Base-by-base conservation (phyloP, 2,888 invertebrate genomes). In the Phalera bucephala region DNA sequence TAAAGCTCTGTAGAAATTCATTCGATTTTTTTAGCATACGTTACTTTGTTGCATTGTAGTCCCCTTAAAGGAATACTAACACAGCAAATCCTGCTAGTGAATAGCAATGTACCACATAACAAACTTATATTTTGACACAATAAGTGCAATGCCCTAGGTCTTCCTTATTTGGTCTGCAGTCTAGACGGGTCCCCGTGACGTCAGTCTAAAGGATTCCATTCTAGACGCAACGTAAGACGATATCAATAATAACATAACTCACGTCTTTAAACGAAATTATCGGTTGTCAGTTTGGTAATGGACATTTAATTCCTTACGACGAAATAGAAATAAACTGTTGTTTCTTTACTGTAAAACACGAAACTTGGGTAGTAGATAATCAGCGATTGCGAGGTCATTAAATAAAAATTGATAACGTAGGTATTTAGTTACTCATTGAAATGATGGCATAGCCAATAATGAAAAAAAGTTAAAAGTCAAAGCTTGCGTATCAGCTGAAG, bases 151-250 rank as follows among this genome's bases (percentile, higher is more conserved):
- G 74, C 62, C 67, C 72, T 35, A 53, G 49, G 60, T 61, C 66
- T 76, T 76, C 79, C 73, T 71, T 50, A 58, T 60, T 48, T 49
- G 45, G 69, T 64, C 65, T 63, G 62, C 60, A 70, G 80, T 77
- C 79, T 80, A 80, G 80, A 81, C 82, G 41, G 35, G 60, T 45
- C 54, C 58, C 36, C 37, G 40, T 76, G 76, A 75, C 77, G 78
- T 73, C 72, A 68, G 34, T 41, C 33, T 39, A 13, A 38, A 15
- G 51, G 52, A 52, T 68, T 67, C 54, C 66, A 62, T 20, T 46
- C 47, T 40, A 58, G 52, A 61, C 57, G 33, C 41, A 33, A 34
- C 37, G 56, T 35, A 31, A 55, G 45, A 56, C 50, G 45, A 36
- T 40, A 53, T 59, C 40, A 39, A 52, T 48, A 35, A 43, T 40